Base-by-base conservation (phyloP, 1,140 invertebrate genomes). In the Drosophila suzukii region DNA sequence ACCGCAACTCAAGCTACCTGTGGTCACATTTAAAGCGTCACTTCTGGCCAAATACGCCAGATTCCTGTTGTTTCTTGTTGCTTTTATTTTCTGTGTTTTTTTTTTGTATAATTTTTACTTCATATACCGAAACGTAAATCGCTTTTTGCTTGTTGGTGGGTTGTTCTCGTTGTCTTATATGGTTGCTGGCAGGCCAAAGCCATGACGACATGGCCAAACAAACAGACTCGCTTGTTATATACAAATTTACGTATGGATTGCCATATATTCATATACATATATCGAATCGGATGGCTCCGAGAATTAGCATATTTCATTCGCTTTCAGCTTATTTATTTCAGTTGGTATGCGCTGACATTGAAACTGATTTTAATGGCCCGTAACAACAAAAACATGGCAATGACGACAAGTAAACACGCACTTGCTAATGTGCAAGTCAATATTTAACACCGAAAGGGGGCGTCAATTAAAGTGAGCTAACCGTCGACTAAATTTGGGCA, bases 271-370 rank as follows among this genome's bases (percentile, higher is more conserved):
- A 72, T 78, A 32, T 10, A 34, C 32, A 34, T 10, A 59, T 66
- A 59, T 66, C 32, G 65, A 68, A 51, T 75, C 43, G 73, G 73
- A 57, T 62, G 61, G 70, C 51, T 60, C 60, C 34, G 71, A 53
- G 73, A 88, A 88, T 88, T 88, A 83, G 83, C 83, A 88, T 88
- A 86, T 86, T 86, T 85, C 68, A 68, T 75, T 70, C 63, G 81
- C 78, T 60, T 74, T 75, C 72, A 67, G 57, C 38, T 65, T 15
- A 58, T 17, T 65, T 15, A 58, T 17, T 67, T 39, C n/a, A 66
- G 34, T 77, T 43, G 62, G 63, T 77, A 54, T 70, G 53, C 56
- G 56, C 50, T 88, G 83, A 88, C 83, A 88, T 88, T 88, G 83
- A 88, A 88, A 88, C 56, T 46, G 75, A 83, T 89, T 88, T 88